Conservation (phyloP, 2,888 invertebrate genomes). For the Disparrhopalites patrizii region DNA sequence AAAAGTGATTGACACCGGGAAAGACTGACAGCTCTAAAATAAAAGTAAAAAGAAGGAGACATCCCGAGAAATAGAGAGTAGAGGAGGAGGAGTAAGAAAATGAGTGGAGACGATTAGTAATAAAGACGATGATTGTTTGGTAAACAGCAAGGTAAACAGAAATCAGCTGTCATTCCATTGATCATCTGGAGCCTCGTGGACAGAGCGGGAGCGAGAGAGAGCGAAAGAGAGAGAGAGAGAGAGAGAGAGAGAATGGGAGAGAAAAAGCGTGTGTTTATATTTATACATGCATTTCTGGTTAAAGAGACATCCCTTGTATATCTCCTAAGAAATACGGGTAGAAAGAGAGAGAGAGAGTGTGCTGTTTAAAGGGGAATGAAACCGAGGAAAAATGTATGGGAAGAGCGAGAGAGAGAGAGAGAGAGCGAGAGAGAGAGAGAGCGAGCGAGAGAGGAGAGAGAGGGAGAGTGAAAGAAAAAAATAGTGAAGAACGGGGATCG, state of each 20-base stretch:
- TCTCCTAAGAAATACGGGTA: no score
- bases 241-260: neutral
- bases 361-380: no score
- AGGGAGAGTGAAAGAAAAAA: neutral
- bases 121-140: slow-evolving; percentile 10
- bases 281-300: no score
- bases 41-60: no score
- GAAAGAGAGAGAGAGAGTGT: no score
- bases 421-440: neutral
- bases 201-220: slow-evolving; percentile 2
- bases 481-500: slow-evolving; percentile 10
- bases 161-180: slow-evolving; percentile 19
- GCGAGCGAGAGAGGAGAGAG: neutral
- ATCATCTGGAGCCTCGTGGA: slow-evolving; percentile 14
- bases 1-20: no score
- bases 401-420: neutral
- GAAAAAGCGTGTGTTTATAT: neutral
- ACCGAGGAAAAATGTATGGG: no score
- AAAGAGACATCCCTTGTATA: no score
- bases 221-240: neutral
- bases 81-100: neutral
- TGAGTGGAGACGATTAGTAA: neutral
- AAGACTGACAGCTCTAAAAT: no score
- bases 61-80: neutral
- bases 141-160: slow-evolving; percentile 16